Conservation (phyloP, 2,888 invertebrate species). For the Netelia melanura region DNA sequence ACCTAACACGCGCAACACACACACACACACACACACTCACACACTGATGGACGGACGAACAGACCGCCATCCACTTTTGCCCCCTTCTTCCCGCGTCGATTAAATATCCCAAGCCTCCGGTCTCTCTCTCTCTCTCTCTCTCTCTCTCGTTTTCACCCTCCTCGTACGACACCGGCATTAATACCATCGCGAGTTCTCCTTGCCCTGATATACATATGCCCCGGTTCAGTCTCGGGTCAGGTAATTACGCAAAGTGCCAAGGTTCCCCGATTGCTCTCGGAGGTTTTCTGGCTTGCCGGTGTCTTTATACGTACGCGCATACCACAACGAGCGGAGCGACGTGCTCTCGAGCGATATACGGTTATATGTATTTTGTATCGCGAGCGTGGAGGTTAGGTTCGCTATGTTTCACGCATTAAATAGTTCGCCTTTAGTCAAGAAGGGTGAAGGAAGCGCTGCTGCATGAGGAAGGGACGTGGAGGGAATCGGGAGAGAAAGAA, state of each 20-base stretch:
- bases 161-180: slow-evolving; percentile 12
- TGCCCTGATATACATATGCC: slow-evolving; percentile 60
- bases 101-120: slow-evolving; percentile 71
- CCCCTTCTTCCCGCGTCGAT: slow-evolving; percentile 68
- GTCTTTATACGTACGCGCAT: slow-evolving; percentile 5
- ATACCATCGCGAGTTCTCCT: slow-evolving; percentile 64
- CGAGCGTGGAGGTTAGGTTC: background rate
- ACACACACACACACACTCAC: no score
- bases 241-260: slow-evolving; percentile 81
- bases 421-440: background rate
- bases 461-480: slow-evolving; percentile 35
- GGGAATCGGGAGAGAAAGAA: slow-evolving; percentile 51
- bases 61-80: slow-evolving; percentile 14
- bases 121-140: slow-evolving; percentile 29
- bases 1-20: no score
- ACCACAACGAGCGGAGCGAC: background rate
- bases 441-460: slow-evolving; percentile 2
- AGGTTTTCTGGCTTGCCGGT: slow-evolving; percentile 73
- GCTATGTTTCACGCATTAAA: slow-evolving; percentile 22
- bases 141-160: slow-evolving; percentile 32
- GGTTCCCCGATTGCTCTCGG: slow-evolving; percentile 76
- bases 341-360: background rate
- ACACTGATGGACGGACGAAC: no score
- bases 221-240: slow-evolving; percentile 63
- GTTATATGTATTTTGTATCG: background rate